Percentiles rank a stretch among this genome's conserved stretches.
Evolutionary conservation across 2,797 vertebrate genomes (phyloP).

Genomic region (Peromyscus nudipes): DNA sequence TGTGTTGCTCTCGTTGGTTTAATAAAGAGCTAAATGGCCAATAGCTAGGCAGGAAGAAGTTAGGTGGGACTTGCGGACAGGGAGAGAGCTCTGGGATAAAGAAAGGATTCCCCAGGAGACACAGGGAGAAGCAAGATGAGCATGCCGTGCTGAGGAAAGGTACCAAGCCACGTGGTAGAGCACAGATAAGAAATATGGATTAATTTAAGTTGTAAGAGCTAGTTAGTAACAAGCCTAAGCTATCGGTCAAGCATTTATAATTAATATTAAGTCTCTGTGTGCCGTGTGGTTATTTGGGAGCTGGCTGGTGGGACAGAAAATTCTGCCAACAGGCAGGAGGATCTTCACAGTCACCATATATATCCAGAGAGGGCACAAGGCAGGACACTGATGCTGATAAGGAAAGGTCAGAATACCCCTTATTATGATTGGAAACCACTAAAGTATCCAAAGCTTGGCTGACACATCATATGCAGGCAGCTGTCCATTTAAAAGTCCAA

Average conservation of each 20-base stretch:
- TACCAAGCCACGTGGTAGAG: not conserved
- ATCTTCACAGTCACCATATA: not conserved
- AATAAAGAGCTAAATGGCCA: not conserved
- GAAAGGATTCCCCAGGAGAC: not conserved
- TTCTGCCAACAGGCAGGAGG: not conserved
- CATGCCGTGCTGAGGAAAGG: not conserved
- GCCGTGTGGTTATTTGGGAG: not conserved
- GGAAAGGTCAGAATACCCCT: not conserved
- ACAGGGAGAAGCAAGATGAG: not conserved
- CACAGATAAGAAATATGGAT: not conserved
- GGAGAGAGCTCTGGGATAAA: not conserved
- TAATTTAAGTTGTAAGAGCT: not conserved
- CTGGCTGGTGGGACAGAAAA: not conserved
- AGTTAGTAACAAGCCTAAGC: not conserved
- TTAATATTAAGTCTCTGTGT: not conserved
- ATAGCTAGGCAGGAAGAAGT: not conserved
- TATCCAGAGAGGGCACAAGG: not conserved
- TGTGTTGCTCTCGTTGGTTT: not conserved
- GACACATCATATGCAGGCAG: accelerated
- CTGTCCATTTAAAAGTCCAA: not conserved
- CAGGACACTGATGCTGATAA: not conserved
- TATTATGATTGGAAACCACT: not conserved
- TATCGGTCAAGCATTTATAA: not conserved
- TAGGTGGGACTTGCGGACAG: not conserved
- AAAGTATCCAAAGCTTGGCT: not conserved